Base-by-base conservation (phyloP, 92 coral and sea anemone genomes). In the Porites divaricata region DNA sequence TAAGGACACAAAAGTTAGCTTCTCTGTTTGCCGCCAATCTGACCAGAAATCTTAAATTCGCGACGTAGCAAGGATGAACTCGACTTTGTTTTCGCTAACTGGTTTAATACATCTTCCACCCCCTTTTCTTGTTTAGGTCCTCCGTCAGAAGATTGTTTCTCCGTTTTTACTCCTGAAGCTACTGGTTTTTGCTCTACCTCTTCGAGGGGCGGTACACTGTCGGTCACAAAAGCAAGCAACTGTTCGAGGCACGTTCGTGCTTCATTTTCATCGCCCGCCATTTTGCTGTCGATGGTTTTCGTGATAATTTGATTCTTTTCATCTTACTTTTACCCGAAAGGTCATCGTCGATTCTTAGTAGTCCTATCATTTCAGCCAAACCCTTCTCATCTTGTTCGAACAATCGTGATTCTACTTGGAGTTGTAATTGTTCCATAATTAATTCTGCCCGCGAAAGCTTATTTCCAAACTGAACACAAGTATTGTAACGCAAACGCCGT, bases 21-120 rank as follows among this genome's bases (percentile, higher is more conserved):
- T 77, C 88, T 35, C 52, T 75, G 75, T 83, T 56, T 84, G 81
- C 23, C 91, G 59, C 84, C 91, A 49, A 83, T 70, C 72, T 88
- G 91, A 45, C 84, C 88, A 2, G 74, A 78, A 65, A 87, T 75
- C 78, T 90, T 28, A 28, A 28, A 28, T 28, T 28, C 41, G 41
- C 45, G 45, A 35, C 45, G 45, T 35, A 35, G 45, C 41, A 28
- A 28, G 4, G 41, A 28, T 2, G 41, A 28, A 28, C 41, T 28
- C 41, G 41, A 28, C 41, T 28, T 28, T 28, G 41, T 4, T 4
- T 35, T 35, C 45, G 6, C 45, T 35, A 35, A 35, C 45, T 35
- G 45, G 45, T 6, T 35, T 6, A 77, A 64, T 54, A 83, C 6
- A 83, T 91, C 16, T 85, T 63, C 28, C 74, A 72, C n/a, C 45